Base-by-base conservation (phyloP, 1,140 invertebrate species). In the Lethrus apterus region DNA sequence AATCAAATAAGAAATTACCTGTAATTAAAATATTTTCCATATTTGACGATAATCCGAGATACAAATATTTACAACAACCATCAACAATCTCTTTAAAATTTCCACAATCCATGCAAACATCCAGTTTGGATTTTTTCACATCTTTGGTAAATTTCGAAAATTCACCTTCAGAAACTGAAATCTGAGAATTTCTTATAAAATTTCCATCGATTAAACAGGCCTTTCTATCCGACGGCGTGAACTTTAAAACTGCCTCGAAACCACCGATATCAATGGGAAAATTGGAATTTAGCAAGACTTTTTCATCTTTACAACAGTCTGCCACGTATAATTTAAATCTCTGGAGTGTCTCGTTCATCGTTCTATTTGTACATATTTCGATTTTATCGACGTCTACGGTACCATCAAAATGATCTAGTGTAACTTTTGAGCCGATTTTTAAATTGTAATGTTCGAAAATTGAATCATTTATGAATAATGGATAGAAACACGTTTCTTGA, bases 251-350 rank as follows among this genome's bases (percentile, higher is more conserved):
- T 19, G 19, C 42, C 23, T 64, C 67, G 24, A 72, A 66, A 20
- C 66, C 64, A 13, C 75, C 73, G 5, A 81, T 63, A 10, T 72
- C 70, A 2, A 83, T 64, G 24, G 70, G 67, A 30, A 74, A 67
- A 50, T 74, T 63, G 30, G 77, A 72, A 64, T 83, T 84, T 1
- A 84, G 55, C 40, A 84, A 60, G 47, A 77, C 59, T 50, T 72
- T 70, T 13, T 68, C 58, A 0, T 69, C 54, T 57, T 66, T 68
- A 14, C 76, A 76, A 47, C 62, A 66, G 8, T 71, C 62, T 35
- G 70, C 69, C 1, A 84, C 65, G 56, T 73, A 81, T 54, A 71
- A 64, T 52, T 78, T 71, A 58, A 84, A 77, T 56, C 62, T 64
- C 52, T 80, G 68, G 50, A 70, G 62, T 9, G 77, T 65, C 40